Percentiles rank a stretch among this genome's conserved stretches.
Evolutionary conservation across 2,797 vertebrate genomes (phyloP).

Genomic region (Melanotaenia boesemani): DNA sequence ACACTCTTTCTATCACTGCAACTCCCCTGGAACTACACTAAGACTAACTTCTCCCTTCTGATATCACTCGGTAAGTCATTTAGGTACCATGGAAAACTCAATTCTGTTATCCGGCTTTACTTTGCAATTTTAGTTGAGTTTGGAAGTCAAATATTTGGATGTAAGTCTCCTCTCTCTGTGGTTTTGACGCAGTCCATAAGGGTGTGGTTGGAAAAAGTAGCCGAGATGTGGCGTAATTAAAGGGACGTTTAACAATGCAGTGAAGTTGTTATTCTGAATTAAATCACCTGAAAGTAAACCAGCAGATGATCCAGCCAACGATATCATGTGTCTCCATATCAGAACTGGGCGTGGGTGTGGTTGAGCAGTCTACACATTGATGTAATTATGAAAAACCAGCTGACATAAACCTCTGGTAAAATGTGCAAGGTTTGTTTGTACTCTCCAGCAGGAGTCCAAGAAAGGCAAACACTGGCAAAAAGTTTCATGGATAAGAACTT

Average conservation of each 20-base stretch:
- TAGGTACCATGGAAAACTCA: background rate
- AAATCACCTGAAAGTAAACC: background rate
- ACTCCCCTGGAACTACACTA: slow-evolving; percentile 47
- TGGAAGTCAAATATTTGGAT: background rate
- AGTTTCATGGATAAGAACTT: slow-evolving; percentile 1
- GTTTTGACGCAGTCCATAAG: slow-evolving; percentile 13
- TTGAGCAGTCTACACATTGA: slow-evolving; percentile 13
- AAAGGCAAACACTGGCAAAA: background rate
- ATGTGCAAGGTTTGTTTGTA: slow-evolving; percentile 5
- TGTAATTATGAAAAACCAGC: slow-evolving; percentile 37
- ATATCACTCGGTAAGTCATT: slow-evolving; percentile 60
- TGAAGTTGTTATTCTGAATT: background rate
- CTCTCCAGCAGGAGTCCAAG: background rate
- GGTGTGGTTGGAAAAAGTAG: slow-evolving; percentile 56
- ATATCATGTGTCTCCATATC: background rate
- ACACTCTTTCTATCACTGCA: background rate
- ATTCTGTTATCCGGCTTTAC: background rate
- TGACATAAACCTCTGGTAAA: slow-evolving; percentile 24
- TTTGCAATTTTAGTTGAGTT: background rate
- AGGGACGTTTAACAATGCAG: background rate
- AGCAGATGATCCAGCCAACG: background rate
- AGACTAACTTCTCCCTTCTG: slow-evolving; percentile 22
- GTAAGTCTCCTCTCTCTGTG: background rate
- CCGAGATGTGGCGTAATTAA: background rate
- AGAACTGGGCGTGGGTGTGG: slow-evolving; percentile 60